phyloP scores from a whole-genome alignment of 2,113 vertebrate genomes.

The Nesoenas mayeri region DNA sequence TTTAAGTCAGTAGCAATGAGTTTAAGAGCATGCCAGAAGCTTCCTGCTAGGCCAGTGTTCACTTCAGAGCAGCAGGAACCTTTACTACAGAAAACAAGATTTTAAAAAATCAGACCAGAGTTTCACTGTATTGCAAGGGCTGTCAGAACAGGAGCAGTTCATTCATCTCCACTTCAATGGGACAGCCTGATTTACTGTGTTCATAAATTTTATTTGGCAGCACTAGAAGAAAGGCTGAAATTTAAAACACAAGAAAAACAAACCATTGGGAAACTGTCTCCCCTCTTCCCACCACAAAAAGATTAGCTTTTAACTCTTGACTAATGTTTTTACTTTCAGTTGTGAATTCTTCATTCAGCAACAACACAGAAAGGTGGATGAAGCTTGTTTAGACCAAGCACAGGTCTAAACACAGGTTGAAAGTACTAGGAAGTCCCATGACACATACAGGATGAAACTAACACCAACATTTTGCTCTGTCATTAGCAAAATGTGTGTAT shows the following conservation, averaged over 20 bases:
- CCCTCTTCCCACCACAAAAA: not conserved
- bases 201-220: slow-evolving; percentile 8
- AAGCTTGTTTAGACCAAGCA: not conserved
- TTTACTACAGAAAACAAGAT: not conserved
- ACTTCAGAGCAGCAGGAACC: not conserved
- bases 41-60: not conserved
- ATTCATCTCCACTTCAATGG: not conserved
- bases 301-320: not conserved
- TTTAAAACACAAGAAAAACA: not conserved
- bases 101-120: not conserved
- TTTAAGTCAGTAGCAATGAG: not conserved
- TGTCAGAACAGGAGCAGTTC: not conserved
- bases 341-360: not conserved
- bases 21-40: not conserved
- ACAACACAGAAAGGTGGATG: not conserved
- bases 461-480: not conserved
- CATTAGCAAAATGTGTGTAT: not conserved
- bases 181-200: not conserved
- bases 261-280: not conserved
- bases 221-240: not conserved
- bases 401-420: too few relatives aligned
- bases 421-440: not conserved
- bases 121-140: not conserved
- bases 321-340: not conserved
- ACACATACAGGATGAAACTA: not conserved